A percentile compares a stretch with the other conserved stretches of the same genome.
Evolutionary conservation across 2,797 vertebrate species (phyloP).

Genomic region (Cyprinella venusta): DNA sequence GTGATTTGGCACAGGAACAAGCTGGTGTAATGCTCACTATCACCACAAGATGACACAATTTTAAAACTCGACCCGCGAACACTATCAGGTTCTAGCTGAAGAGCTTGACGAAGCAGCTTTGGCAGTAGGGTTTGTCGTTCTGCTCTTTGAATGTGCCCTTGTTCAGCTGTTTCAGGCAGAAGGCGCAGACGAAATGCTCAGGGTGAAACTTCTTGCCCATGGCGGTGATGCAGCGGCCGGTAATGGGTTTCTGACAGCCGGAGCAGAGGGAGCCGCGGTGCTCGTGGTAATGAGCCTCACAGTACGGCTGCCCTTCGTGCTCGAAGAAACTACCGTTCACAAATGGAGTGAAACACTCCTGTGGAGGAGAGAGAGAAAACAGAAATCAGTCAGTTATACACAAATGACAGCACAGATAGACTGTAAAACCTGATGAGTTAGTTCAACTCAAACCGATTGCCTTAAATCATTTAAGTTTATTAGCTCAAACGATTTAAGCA

Average conservation of each 20-base stretch:
- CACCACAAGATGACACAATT: constrained; percentile 1
- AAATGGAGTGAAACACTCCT: constrained; percentile 98
- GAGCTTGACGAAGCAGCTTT: constrained; percentile 96
- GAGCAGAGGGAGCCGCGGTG: constrained; percentile 95
- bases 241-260: constrained; percentile 98
- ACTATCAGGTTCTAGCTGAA: constrained; percentile 84
- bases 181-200: constrained; percentile 98
- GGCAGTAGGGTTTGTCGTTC: constrained; percentile 99
- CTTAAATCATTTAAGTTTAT: no score
- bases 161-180: constrained; percentile 99
- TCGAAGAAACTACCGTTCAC: constrained; percentile 98
- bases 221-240: constrained; percentile 97
- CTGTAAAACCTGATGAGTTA: no score
- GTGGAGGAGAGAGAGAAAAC: constrained; percentile 25
- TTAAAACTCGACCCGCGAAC: not conserved
- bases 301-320: constrained; percentile 96
- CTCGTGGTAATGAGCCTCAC: constrained; percentile 98
- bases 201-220: constrained; percentile 99
- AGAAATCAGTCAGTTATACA: not conserved
- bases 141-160: constrained; percentile 99
- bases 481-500: no score
- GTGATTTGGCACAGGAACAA: constrained; percentile 28
- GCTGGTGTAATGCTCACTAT: constrained; percentile 43
- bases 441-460: no score
- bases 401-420: no score